Evolutionary conservation across 2,888 invertebrate species (phyloP).

Genomic region (Oscheius onirici): DNA sequence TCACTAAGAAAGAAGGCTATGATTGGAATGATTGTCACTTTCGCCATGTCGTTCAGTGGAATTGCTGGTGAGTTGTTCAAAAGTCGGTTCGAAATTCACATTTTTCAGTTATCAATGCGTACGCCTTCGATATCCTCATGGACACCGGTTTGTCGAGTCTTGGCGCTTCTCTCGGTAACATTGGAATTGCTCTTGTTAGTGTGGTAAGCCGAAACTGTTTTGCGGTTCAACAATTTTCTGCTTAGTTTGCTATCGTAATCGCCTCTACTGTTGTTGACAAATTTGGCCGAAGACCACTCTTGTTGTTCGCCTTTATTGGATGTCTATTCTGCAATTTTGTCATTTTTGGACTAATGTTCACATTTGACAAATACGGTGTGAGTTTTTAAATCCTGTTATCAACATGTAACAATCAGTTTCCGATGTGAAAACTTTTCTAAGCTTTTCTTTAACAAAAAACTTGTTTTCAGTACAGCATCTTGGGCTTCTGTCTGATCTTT

Average conservation of each 20-base stretch:
- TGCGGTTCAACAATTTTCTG: background rate
- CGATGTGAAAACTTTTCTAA: too few relatives aligned
- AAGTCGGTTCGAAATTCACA: background rate
- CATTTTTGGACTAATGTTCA: slow-evolving; percentile 50
- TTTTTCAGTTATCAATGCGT: slow-evolving; percentile 62
- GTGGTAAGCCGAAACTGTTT: slow-evolving; percentile 42
- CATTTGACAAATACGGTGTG: slow-evolving; percentile 48
- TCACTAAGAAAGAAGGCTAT: slow-evolving; percentile 46
- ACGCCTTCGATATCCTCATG: slow-evolving; percentile 62
- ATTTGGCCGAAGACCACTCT: slow-evolving; percentile 61
- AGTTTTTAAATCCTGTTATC: slow-evolving; percentile 15
- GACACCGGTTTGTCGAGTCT: slow-evolving; percentile 52
- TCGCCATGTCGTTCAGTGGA: slow-evolving; percentile 65
- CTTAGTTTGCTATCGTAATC: slow-evolving; percentile 51
- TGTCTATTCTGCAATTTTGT: slow-evolving; percentile 49
- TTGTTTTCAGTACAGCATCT: slow-evolving; percentile 46
- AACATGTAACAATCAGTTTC: background rate
- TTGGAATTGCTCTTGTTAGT: slow-evolving; percentile 56
- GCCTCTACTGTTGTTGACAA: slow-evolving; percentile 59
- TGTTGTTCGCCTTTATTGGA: slow-evolving; percentile 50
- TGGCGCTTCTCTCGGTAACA: slow-evolving; percentile 61
- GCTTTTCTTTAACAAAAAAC: background rate
- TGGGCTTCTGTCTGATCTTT: slow-evolving; percentile 54
- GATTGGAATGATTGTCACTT: slow-evolving; percentile 52
- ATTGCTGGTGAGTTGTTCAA: slow-evolving; percentile 48